phyloP scores from a whole-genome alignment of 2,888 invertebrate species.

The Ormyrus rosae region DNA sequence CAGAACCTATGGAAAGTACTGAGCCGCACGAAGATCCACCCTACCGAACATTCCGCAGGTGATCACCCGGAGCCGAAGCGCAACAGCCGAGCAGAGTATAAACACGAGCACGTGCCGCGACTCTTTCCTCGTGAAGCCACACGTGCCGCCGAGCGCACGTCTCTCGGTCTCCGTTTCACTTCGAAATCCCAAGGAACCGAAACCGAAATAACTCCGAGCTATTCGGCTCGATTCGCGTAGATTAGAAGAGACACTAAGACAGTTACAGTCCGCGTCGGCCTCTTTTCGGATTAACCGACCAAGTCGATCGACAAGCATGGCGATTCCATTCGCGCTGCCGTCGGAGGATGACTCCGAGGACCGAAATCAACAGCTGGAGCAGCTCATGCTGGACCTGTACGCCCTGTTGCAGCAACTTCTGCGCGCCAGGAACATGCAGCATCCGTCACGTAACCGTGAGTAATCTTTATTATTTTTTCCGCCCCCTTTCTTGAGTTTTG shows the following conservation, averaged over 20 bases:
- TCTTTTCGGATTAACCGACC: background rate
- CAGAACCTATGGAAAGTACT: constrained; percentile 69
- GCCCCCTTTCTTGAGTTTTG: no score
- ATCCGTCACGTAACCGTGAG: constrained; percentile 72
- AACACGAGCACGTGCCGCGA: constrained; percentile 23
- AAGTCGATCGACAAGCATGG: constrained; percentile 62
- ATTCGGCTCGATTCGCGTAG: no score
- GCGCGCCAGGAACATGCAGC: constrained; percentile 69
- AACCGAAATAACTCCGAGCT: no score
- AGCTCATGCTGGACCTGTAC: constrained; percentile 73
- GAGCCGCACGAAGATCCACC: constrained; percentile 73
- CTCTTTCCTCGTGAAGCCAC: constrained; percentile 14
- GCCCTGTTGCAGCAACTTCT: constrained; percentile 73
- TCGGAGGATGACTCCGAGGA: constrained; percentile 71
- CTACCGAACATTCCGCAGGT: constrained; percentile 69
- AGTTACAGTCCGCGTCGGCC: background rate
- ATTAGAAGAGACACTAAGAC: no score
- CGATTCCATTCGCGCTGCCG: constrained; percentile 72
- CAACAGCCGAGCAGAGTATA: background rate
- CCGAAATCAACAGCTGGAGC: constrained; percentile 66
- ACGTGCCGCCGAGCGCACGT: constrained; percentile 29
- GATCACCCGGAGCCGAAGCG: constrained; percentile 43
- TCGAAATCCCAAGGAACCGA: no score
- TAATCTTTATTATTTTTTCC: constrained; percentile 53
- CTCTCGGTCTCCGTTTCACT: no score